Evolutionary conservation across 1,140 invertebrate genomes (phyloP).

Genomic region (Drosophila neocordata): DNA sequence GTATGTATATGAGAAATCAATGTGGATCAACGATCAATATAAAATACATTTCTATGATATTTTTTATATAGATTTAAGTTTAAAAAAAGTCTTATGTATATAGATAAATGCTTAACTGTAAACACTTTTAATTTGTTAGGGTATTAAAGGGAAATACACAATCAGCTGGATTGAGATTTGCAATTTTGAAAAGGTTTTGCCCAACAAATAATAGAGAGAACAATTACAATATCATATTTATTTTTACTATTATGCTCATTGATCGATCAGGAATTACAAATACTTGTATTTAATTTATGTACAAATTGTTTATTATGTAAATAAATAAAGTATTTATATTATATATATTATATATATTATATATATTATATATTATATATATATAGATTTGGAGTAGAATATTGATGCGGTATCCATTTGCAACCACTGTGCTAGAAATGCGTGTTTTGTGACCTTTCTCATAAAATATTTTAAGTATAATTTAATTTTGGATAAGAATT

Average conservation of each 20-base stretch:
- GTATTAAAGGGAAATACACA: slow-evolving; percentile 1
- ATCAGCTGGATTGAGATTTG: background rate
- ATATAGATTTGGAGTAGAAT: background rate
- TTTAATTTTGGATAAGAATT: too few relatives aligned
- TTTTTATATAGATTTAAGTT: too few relatives aligned
- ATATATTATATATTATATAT: background rate
- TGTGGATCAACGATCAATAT: too few relatives aligned
- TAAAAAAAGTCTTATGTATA: too few relatives aligned
- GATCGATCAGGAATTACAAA: background rate
- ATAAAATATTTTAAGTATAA: too few relatives aligned
- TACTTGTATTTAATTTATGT: background rate
- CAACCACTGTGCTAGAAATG: too few relatives aligned
- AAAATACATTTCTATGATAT: too few relatives aligned
- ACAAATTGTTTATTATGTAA: background rate
- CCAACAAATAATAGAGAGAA: background rate
- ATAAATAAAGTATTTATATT: background rate
- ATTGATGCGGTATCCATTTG: background rate
- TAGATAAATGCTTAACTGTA: too few relatives aligned
- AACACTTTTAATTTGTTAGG: too few relatives aligned
- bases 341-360: background rate
- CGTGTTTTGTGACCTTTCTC: too few relatives aligned
- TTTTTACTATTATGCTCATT: background rate
- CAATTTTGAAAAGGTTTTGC: background rate
- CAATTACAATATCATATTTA: background rate
- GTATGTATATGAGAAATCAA: too few relatives aligned